phyloP scores from a whole-genome alignment of 2,888 invertebrate species.

The Latrodectus hesperus region DNA sequence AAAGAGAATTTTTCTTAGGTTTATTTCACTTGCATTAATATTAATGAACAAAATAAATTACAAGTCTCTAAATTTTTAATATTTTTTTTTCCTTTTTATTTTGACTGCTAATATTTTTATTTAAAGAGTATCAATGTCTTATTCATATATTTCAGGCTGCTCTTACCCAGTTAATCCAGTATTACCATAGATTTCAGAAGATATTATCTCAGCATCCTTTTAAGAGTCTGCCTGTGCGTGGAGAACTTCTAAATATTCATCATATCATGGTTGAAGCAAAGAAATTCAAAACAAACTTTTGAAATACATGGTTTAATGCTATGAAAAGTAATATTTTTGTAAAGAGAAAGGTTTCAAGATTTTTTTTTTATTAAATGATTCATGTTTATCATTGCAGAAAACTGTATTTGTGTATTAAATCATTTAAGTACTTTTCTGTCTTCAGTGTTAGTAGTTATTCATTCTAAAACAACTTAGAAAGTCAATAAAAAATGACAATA shows the following conservation, averaged over 20 bases:
- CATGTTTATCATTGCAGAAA: background rate
- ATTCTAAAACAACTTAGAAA: no score
- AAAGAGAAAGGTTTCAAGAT: background rate
- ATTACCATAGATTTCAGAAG: constrained; percentile 97
- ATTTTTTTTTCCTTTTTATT: no score
- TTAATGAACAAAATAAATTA: no score
- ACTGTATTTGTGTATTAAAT: background rate
- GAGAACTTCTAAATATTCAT: constrained; percentile 97
- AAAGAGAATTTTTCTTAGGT: no score
- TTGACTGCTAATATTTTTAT: no score
- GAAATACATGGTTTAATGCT: constrained; percentile 70
- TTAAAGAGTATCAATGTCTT: no score
- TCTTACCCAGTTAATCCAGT: constrained; percentile 95
- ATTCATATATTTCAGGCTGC: constrained; percentile 79
- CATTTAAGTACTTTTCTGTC: no score
- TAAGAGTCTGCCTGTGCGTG: constrained; percentile 77
- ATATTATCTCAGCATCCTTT: constrained; percentile 84
- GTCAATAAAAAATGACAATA: no score
- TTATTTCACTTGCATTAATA: no score
- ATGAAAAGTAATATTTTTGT: background rate
- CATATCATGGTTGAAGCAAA: constrained; percentile 99
- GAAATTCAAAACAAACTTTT: constrained; percentile 97
- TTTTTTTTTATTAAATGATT: background rate
- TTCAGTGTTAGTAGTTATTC: no score
- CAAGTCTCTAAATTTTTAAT: no score